These are phyloP conservation scores for Sphenopsis melanotis DNA, from an alignment of 2,797 vertebrate species.

Conservation along the genomic window DNA sequence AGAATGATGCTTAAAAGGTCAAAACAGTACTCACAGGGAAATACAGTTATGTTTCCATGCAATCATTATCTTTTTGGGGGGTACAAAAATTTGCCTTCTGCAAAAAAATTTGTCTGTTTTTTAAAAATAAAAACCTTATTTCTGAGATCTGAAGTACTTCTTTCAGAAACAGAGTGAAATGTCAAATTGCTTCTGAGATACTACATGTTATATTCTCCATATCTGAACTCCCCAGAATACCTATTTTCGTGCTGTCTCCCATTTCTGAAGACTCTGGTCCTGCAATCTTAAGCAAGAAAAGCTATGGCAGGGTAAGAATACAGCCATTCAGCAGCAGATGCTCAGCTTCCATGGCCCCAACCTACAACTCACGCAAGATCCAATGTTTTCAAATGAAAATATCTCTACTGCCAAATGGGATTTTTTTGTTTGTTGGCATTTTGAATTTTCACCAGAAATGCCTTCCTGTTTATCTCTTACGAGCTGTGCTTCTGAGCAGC, in stretches of 20 bases:
- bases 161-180: not conserved
- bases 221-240: not conserved
- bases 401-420: not conserved
- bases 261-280: not conserved
- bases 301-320: not conserved
- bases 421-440: slow-evolving; percentile 12
- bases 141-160: not conserved
- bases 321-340: not conserved
- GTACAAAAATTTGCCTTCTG: not conserved
- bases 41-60: not conserved
- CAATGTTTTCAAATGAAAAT: not conserved
- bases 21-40: not conserved
- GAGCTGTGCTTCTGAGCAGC: not conserved
- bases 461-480: not conserved
- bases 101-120: not conserved
- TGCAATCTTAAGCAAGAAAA: not conserved
- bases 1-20: not conserved
- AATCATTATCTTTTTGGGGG: accelerated
- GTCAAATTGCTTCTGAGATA: not conserved
- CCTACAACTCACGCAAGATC: not conserved
- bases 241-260: not conserved
- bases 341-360: not conserved
- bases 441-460: slow-evolving; percentile 19
- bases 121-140: not conserved
- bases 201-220: not conserved